phyloP scores from a whole-genome alignment of 2,113 vertebrate genomes.

The Cebus imitator region DNA sequence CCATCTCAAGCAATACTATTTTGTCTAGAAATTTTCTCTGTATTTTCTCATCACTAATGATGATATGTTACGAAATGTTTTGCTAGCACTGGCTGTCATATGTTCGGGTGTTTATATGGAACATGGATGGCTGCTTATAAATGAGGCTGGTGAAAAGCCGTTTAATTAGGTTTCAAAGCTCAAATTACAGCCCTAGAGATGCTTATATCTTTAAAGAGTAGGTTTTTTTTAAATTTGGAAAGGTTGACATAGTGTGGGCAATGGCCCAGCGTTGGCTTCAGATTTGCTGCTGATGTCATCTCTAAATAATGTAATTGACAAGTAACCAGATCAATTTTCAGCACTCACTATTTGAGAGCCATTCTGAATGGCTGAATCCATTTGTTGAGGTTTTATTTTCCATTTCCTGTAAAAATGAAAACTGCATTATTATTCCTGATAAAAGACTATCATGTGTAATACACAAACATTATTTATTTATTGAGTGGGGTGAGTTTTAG shows the following conservation, averaged over 20 bases:
- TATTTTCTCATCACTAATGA: background rate
- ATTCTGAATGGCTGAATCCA: conserved; percentile 62
- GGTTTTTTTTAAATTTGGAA: conserved; percentile 44
- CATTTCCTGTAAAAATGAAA: conserved; percentile 75
- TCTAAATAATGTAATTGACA: conserved; percentile 73
- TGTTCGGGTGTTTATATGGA: background rate
- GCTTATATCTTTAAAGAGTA: conserved; percentile 42
- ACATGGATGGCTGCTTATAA: conserved; percentile 18
- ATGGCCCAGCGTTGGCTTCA: conserved; percentile 22
- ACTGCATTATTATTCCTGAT: conserved; percentile 56
- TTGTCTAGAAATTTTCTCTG: background rate
- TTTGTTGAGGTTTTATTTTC: conserved; percentile 72
- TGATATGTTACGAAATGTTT: background rate
- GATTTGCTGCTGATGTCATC: conserved; percentile 70
- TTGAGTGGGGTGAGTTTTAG: background rate
- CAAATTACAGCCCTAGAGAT: conserved; percentile 46
- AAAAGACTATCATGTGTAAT: background rate
- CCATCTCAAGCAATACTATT: background rate
- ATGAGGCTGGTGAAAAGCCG: background rate
- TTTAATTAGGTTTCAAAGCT: conserved; percentile 64
- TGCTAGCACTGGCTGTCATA: background rate
- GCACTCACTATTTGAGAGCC: conserved; percentile 66
- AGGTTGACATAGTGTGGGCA: background rate
- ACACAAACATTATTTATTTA: conserved; percentile 24
- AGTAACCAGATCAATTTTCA: conserved; percentile 77